Conservation (phyloP, 2,888 invertebrate genomes). For the Geotrupes spiniger region DNA sequence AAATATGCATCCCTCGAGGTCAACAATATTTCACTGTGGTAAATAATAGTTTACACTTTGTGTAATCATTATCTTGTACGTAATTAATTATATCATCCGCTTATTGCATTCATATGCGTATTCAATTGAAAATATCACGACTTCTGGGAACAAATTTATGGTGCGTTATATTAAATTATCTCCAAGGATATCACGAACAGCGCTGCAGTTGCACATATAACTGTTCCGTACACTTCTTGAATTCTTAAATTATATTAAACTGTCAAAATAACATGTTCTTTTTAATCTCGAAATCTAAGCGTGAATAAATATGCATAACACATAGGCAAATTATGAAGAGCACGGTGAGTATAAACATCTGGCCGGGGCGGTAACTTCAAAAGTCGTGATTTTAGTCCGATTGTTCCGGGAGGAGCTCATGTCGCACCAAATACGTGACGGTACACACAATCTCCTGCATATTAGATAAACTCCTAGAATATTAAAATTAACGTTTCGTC, state of each 20-base stretch:
- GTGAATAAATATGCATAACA: conserved; percentile 13
- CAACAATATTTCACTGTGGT: too few relatives aligned
- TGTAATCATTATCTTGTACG: too few relatives aligned
- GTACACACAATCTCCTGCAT: conserved; percentile 8
- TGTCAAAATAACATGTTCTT: conserved; percentile 12
- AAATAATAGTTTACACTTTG: too few relatives aligned
- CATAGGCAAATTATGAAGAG: conserved; percentile 11
- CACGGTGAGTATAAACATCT: conserved; percentile 6
- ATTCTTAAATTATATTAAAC: conserved; percentile 6
- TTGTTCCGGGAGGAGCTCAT: conserved; percentile 12
- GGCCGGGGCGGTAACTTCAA: conserved; percentile 9
- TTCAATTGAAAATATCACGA: too few relatives aligned
- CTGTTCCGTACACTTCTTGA: conserved; percentile 2
- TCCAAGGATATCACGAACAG: too few relatives aligned
- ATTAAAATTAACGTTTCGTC: background rate
- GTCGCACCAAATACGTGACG: conserved; percentile 12
- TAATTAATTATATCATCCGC: too few relatives aligned
- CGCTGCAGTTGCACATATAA: conserved; percentile 1
- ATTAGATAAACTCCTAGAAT: conserved; percentile 8
- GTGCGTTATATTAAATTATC: too few relatives aligned
- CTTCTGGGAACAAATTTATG: too few relatives aligned
- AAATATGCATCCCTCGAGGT: too few relatives aligned
- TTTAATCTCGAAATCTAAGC: conserved; percentile 10
- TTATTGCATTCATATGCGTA: too few relatives aligned
- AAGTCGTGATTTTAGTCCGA: conserved; percentile 11